Conservation (phyloP, 2,888 invertebrate genomes). For the Maniola hyperantus region DNA sequence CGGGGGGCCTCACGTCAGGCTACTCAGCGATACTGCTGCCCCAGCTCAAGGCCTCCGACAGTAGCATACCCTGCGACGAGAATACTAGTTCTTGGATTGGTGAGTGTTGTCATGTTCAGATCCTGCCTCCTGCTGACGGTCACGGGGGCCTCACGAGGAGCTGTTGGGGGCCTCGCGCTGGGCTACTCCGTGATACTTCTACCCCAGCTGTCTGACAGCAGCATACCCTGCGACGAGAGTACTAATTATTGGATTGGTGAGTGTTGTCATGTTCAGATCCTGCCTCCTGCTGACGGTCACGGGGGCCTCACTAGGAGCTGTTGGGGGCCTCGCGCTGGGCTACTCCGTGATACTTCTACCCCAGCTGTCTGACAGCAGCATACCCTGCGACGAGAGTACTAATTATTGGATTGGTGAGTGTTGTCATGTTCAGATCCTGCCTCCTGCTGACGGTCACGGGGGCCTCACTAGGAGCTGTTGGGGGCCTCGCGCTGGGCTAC, state of each 20-base stretch:
- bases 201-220: too few relatives aligned
- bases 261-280: conserved; percentile 32
- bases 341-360: too few relatives aligned
- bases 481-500: too few relatives aligned
- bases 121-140: too few relatives aligned
- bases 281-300: too few relatives aligned
- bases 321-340: conserved; percentile 19
- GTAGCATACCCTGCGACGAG: conserved; percentile 69
- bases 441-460: too few relatives aligned
- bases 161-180: conserved; percentile 22
- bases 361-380: too few relatives aligned
- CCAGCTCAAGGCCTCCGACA: conserved; percentile 73
- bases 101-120: conserved; percentile 49
- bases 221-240: conserved; percentile 43
- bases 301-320: too few relatives aligned
- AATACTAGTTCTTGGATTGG: conserved; percentile 85
- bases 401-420: conserved; percentile 84
- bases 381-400: conserved; percentile 53
- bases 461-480: too few relatives aligned
- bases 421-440: too few relatives aligned
- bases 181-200: too few relatives aligned
- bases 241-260: conserved; percentile 85
- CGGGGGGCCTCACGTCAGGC: conserved; percentile 84
- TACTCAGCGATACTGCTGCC: conserved; percentile 85
- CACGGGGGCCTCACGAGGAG: too few relatives aligned